phyloP scores from a whole-genome alignment of 2,888 invertebrate species.

The Cosmorhoe ocellata region DNA sequence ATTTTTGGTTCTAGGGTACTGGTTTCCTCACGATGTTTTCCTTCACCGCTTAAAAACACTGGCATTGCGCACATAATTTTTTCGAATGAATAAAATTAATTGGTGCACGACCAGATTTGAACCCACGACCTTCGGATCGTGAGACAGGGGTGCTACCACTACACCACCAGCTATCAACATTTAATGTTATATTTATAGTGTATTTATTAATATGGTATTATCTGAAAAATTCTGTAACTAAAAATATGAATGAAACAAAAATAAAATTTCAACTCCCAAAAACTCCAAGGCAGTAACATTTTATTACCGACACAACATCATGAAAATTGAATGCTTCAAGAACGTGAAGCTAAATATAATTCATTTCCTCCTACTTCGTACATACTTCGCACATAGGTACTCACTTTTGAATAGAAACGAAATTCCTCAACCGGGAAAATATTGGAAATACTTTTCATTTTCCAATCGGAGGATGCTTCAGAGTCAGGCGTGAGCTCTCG shows the following conservation, averaged over 20 bases:
- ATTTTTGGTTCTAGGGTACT: too few species aligned
- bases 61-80: too few species aligned
- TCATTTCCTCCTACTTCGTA: slow-evolving; percentile 46
- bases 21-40: too few species aligned
- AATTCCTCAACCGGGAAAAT: slow-evolving; percentile 56
- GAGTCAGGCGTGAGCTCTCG: slow-evolving; percentile 62
- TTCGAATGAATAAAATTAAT: too few species aligned
- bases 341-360: slow-evolving; percentile 42
- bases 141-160: too few species aligned
- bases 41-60: too few species aligned
- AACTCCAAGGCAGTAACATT: slow-evolving; percentile 12
- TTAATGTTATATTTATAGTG: too few species aligned
- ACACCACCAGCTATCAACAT: too few species aligned
- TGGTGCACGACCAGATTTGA: too few species aligned
- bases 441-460: slow-evolving; percentile 69
- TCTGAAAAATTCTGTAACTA: too few species aligned
- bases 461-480: slow-evolving; percentile 63
- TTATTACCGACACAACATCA: slow-evolving; percentile 27
- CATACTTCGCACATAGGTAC: slow-evolving; percentile 33
- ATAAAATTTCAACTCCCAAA: slow-evolving; percentile 7
- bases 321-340: slow-evolving; percentile 37
- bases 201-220: too few species aligned
- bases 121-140: too few species aligned
- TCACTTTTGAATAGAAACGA: slow-evolving; percentile 57
- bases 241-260: slow-evolving; percentile 5